Base-by-base conservation (phyloP, 2,113 vertebrate genomes). In the Lampris incognitus region DNA sequence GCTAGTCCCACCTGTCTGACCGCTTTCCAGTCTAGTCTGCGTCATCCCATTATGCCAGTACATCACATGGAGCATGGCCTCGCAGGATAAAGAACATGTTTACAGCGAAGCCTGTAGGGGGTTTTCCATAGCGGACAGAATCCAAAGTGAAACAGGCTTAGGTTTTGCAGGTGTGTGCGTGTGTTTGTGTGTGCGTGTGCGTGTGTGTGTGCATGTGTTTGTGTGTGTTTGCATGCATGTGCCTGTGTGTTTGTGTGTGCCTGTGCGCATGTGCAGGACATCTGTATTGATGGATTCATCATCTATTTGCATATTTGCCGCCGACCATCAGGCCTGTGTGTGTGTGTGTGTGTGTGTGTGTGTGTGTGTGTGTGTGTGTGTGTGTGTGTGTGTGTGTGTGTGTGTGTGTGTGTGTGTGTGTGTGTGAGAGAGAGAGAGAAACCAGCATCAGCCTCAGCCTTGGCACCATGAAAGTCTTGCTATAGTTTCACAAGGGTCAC, bases 1-100 rank as follows among this genome's bases (percentile, higher is more conserved):
- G 52, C 66, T 78, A 3, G 59, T 64, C 62, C 48, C 84, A 76
- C 81, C 79, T 76, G 76, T 77, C 81, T 69, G 76, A 82, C 82
- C 10, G 74, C 72, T 77, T 50, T 67, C 48, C 48, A 13, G 38
- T 71, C 55, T 9, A 0, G 44, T 7, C 44, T 2, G 2, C 44
- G 4, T 7, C 1, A 39, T 48, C 52, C 46, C 24, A 24, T 24
- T 24, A 24, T 24, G 24, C 24, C 24, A 24, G 24, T 24, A 24
- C 24, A 24, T 24, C 24, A 24, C 24, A 24, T 24, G 24, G 24
- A 24, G 24, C 24, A n/a, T 41, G 0, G 9, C 11, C 36, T 57
- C 9, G 2, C 6, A 10, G 57, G 39, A 46, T 50, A 58, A 68
- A 52, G 9, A 82, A 52, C 74, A 55, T n/a, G 10, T 40, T 74